phyloP scores from a whole-genome alignment of 2,113 vertebrate genomes.

The Grammomys dolichurus region DNA sequence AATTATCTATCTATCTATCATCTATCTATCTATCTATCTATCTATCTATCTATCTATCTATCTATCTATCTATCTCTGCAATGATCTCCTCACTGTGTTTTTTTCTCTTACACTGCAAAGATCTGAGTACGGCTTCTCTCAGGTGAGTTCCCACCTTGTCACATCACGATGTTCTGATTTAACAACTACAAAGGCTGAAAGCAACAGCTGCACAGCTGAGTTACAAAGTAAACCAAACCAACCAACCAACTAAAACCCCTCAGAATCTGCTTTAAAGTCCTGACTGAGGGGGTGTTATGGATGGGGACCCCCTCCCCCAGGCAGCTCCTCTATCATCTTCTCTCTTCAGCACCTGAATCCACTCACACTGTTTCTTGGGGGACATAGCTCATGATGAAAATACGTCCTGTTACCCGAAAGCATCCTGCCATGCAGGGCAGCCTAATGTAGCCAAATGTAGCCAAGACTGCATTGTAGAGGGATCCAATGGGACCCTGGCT shows the following conservation, averaged over 20 bases:
- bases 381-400: not conserved
- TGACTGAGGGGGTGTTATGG: not conserved
- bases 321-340: not conserved
- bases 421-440: not conserved
- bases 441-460: not conserved
- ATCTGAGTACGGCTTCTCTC: not conserved
- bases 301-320: not conserved
- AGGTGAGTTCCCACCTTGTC: not conserved
- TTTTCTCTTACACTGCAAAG: not conserved
- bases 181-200: not conserved
- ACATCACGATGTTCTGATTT: not conserved
- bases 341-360: not conserved
- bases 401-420: not conserved
- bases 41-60: not conserved
- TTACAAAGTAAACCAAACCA: too few relatives aligned
- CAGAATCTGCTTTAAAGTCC: not conserved
- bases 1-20: too few relatives aligned
- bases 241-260: not conserved
- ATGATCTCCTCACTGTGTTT: not conserved
- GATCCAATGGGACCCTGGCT: not conserved
- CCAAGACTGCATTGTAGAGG: not conserved
- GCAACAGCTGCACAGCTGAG: not conserved
- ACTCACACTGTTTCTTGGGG: not conserved
- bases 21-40: too few relatives aligned
- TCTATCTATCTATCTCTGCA: not conserved